phyloP scores from a whole-genome alignment of 2,888 invertebrate genomes.

The Melanostoma scalare region DNA sequence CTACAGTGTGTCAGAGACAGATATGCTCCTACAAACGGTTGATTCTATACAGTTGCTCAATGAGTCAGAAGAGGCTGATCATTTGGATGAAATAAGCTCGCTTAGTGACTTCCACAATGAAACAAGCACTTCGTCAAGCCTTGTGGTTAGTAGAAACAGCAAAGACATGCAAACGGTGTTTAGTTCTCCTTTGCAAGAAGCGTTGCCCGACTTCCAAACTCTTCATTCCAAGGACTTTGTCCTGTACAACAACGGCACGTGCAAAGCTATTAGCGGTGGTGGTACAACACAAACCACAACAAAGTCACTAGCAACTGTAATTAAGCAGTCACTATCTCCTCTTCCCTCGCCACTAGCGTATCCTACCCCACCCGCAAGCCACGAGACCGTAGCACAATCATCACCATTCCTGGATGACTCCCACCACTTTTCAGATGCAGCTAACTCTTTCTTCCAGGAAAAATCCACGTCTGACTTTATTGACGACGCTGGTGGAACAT shows the following conservation, averaged over 20 bases:
- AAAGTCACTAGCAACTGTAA: constrained; percentile 62
- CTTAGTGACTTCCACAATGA: constrained; percentile 68
- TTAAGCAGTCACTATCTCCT: constrained; percentile 83
- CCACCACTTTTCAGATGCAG: constrained; percentile 79
- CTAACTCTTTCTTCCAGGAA: constrained; percentile 80
- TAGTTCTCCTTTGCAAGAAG: constrained; percentile 90
- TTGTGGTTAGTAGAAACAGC: constrained; percentile 70
- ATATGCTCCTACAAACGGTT: constrained; percentile 86
- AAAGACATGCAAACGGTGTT: constrained; percentile 87
- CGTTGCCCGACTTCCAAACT: constrained; percentile 91
- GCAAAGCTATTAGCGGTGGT: constrained; percentile 78
- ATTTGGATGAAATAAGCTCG: constrained; percentile 83
- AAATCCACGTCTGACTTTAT: constrained; percentile 78
- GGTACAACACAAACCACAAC: constrained; percentile 76
- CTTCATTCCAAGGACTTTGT: constrained; percentile 85
- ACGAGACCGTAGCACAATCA: constrained; percentile 86
- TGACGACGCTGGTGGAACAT: constrained; percentile 76
- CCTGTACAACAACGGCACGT: constrained; percentile 79
- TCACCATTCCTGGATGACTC: constrained; percentile 82
- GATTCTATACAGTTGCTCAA: constrained; percentile 86
- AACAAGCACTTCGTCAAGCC: constrained; percentile 78
- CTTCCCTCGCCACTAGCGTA: constrained; percentile 89
- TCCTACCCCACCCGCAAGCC: constrained; percentile 94
- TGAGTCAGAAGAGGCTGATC: constrained; percentile 85
- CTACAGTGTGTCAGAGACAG: constrained; percentile 88